Evolutionary conservation across 2,113 vertebrate species (phyloP).

Genomic region (Lepidothrix coronata): DNA sequence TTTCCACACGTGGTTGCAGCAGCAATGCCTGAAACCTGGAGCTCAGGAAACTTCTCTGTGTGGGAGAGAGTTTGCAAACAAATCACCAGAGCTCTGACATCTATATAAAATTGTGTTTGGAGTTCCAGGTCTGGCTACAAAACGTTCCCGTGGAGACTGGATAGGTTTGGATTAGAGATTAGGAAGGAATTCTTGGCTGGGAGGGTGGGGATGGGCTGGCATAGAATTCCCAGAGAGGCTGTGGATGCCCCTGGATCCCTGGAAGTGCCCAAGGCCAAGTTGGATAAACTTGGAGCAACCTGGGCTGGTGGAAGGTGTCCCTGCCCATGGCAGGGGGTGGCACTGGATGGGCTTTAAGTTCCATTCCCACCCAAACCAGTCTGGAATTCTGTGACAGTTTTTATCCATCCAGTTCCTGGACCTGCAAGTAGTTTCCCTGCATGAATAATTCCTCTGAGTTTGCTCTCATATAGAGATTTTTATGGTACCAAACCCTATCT

Average conservation of each 20-base stretch:
- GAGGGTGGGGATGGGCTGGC: not conserved
- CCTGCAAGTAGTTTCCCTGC: not conserved
- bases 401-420: not conserved
- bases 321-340: not conserved
- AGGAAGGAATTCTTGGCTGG: not conserved
- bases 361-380: not conserved
- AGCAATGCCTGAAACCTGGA: not conserved
- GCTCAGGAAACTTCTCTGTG: not conserved
- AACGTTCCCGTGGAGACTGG: not conserved
- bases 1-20: not conserved
- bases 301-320: not conserved
- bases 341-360: not conserved
- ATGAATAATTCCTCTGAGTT: not conserved
- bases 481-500: not conserved
- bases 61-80: not conserved
- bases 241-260: not conserved
- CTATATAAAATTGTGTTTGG: not conserved
- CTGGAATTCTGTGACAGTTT: not conserved
- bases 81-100: not conserved
- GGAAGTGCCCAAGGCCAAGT: not conserved
- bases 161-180: not conserved
- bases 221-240: not conserved
- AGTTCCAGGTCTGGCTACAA: not conserved
- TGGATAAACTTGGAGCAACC: not conserved
- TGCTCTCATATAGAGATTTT: not conserved